These are phyloP conservation scores for Chrysolina americana DNA, from an alignment of 2,888 invertebrate genomes.

Conservation along the genomic window DNA sequence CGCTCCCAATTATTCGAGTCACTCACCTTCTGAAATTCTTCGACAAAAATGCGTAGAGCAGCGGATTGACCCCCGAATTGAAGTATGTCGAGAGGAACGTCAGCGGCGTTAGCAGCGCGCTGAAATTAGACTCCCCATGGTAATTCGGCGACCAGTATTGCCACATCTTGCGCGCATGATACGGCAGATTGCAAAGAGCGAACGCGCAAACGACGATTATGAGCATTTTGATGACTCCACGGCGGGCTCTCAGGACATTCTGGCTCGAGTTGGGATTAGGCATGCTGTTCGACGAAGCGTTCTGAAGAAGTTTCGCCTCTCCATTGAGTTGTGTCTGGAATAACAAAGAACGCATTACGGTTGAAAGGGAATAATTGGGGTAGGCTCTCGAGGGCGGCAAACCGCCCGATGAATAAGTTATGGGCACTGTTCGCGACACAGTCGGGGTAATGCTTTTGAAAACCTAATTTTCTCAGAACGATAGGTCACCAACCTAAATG, in stretches of 20 bases:
- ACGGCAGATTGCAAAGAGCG: constrained; percentile 90
- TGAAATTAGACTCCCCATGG: constrained; percentile 81
- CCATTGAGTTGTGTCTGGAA: constrained; percentile 49
- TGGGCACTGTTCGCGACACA: background rate
- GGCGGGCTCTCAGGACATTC: constrained; percentile 83
- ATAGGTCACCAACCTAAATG: background rate
- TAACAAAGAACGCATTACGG: constrained; percentile 16
- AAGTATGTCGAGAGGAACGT: constrained; percentile 91
- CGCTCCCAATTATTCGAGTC: background rate
- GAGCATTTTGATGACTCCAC: constrained; percentile 90
- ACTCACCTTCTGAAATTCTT: constrained; percentile 73
- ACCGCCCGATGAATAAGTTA: background rate
- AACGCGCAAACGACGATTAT: constrained; percentile 91
- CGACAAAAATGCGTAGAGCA: constrained; percentile 90
- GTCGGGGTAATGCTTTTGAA: background rate
- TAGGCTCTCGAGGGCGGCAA: background rate
- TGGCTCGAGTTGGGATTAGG: constrained; percentile 79
- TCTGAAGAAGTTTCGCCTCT: constrained; percentile 55
- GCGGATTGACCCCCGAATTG: constrained; percentile 92
- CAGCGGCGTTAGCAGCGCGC: constrained; percentile 85
- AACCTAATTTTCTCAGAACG: background rate
- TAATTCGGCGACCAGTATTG: constrained; percentile 78
- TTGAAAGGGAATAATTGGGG: constrained; percentile 6
- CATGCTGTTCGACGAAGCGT: constrained; percentile 57
- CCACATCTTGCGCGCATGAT: constrained; percentile 91